Evolutionary conservation across 2,797 vertebrate species (phyloP).

Genomic region (Esox masquinongy): DNA sequence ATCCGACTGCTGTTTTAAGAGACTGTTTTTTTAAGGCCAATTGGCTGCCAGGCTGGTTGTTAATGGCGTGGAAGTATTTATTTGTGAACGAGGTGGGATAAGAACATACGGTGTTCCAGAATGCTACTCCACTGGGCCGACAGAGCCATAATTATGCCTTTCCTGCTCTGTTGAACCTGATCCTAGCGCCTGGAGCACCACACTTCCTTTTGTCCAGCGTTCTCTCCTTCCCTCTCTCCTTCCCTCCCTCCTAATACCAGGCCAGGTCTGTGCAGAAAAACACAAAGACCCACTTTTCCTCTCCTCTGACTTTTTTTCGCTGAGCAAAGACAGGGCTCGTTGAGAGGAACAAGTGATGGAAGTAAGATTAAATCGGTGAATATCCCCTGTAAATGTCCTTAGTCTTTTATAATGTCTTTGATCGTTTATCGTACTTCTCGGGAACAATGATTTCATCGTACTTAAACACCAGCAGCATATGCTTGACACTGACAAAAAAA

Average conservation of each 20-base stretch:
- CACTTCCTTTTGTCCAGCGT: slow-evolving; percentile 45
- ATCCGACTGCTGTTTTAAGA: slow-evolving; percentile 12
- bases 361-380: not conserved
- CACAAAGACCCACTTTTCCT: slow-evolving; percentile 48
- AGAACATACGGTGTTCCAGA: slow-evolving; percentile 27
- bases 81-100: slow-evolving; percentile 41
- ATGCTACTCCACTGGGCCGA: slow-evolving; percentile 29
- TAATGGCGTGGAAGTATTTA: slow-evolving; percentile 51
- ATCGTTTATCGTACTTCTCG: not conserved
- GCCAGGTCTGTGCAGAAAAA: slow-evolving; percentile 36
- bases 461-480: not conserved
- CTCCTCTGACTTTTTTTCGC: slow-evolving; percentile 1
- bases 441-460: not conserved
- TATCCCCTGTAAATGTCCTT: not conserved
- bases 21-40: slow-evolving; percentile 35
- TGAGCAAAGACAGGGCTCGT: not conserved
- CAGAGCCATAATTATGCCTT: slow-evolving; percentile 62
- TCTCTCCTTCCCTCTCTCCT: slow-evolving; percentile 26
- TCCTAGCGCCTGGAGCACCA: slow-evolving; percentile 57
- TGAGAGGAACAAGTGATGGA: not conserved
- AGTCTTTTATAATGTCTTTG: not conserved
- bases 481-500: not conserved
- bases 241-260: slow-evolving; percentile 7
- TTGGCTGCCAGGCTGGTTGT: slow-evolving; percentile 28
- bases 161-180: slow-evolving; percentile 67